Evolutionary conservation across 2,113 vertebrate genomes (phyloP).

Genomic region (Vulpes ferrilata): DNA sequence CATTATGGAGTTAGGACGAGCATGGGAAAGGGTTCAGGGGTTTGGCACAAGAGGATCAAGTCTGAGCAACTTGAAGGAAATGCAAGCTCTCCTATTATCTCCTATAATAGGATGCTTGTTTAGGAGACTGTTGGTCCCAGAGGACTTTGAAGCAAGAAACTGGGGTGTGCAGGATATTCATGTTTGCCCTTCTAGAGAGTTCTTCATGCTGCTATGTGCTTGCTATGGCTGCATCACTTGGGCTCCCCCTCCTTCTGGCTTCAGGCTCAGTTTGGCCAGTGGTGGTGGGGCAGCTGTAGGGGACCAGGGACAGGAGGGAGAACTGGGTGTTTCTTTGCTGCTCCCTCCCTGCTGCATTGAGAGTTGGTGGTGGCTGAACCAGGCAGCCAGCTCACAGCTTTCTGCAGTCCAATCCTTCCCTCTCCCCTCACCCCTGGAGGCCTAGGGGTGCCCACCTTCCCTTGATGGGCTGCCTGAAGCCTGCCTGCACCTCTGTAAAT

Average conservation of each 20-base stretch:
- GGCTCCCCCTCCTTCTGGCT: background rate
- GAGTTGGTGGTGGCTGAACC: background rate
- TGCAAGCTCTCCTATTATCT: background rate
- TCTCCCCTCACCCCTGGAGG: background rate
- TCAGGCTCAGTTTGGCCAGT: background rate
- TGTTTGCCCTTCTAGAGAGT: background rate
- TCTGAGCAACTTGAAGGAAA: background rate
- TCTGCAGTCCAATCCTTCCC: accelerated
- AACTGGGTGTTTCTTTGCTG: background rate
- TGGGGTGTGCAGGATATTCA: background rate
- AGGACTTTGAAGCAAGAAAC: background rate
- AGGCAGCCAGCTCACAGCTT: background rate
- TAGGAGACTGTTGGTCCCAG: background rate
- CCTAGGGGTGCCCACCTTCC: background rate
- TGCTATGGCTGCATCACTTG: accelerated
- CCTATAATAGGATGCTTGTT: background rate
- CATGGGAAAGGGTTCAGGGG: background rate
- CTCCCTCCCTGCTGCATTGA: background rate
- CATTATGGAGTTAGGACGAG: background rate
- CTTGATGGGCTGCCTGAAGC: background rate
- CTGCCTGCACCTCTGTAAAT: background rate
- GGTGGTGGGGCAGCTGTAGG: background rate
- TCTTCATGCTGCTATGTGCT: background rate
- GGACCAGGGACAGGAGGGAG: background rate
- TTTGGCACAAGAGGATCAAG: background rate